Conservation (phyloP, 1,140 invertebrate genomes). For the Drosophila persimilis region DNA sequence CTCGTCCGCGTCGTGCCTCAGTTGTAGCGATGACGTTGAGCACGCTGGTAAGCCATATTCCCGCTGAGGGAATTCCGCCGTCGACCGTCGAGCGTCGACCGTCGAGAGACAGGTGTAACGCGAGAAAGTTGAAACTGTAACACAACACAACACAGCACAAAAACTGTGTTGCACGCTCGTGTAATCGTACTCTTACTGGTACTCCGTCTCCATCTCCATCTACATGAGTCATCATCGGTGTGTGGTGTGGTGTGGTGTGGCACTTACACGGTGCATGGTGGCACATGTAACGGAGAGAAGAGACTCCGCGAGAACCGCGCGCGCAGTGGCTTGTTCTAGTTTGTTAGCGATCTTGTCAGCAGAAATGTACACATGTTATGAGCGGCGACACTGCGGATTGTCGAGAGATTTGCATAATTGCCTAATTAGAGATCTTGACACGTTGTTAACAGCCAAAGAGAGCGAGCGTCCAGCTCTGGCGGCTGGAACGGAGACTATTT, state of each 20-base stretch:
- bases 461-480: neutral
- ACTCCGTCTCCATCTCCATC: too few species aligned
- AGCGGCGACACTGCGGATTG: neutral
- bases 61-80: neutral
- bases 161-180: neutral
- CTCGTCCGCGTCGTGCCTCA: conserved; percentile 11
- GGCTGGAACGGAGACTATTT: neutral
- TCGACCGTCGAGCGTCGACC: neutral
- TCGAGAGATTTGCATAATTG: conserved; percentile 31
- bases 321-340: conserved; percentile 18
- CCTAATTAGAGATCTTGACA: conserved; percentile 31
- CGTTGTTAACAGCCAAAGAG: conserved; percentile 23
- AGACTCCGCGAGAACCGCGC: too few species aligned
- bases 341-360: conserved; percentile 15
- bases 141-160: conserved; percentile 14
- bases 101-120: conserved; percentile 27
- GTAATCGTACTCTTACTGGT: too few species aligned
- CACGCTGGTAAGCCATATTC: conserved; percentile 32
- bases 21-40: conserved; percentile 38
- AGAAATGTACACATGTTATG: conserved; percentile 4
- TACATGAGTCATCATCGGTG: conserved; percentile 19
- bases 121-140: conserved; percentile 48
- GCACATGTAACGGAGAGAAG: too few species aligned
- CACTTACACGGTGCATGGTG: conserved; percentile 24
- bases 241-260: conserved; percentile 1